Base-by-base conservation (phyloP, 2,797 vertebrate genomes). In the Acanthurus leucopareius region DNA sequence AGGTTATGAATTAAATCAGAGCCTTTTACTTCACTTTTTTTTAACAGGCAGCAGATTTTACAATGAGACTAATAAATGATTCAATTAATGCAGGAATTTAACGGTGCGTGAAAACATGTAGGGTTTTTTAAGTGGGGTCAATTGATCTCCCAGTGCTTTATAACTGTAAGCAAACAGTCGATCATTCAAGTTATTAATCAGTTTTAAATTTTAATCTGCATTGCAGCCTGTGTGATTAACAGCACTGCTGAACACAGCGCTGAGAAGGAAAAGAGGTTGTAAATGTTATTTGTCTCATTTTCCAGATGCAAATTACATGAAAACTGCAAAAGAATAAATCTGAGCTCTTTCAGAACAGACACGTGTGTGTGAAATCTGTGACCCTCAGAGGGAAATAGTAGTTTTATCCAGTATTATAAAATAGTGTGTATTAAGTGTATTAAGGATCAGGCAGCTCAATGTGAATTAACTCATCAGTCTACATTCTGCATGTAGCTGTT, bases 141-240 rank as follows among this genome's bases (percentile, higher is more conserved):
- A 51, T 20, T 66, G 56, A 35, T 45, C 54, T 59, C 20, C 8
- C 42, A 32, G 53, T 10, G 53, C 45, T 57, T 9, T 35, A 32
- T n/a, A 53, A 64, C 51, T 65, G 71, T 1, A 42, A 44, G n/a
- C 10, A 49, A 40, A 63, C 47, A 20, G 63, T 63, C 59, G 53
- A 42, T 72, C 38, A 45, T 14, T 63, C 25, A 42, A 28, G 54
- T 59, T 54, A 59, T 59, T 13, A 69, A 71, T 70, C 28, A 13
- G 22, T 60, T 35, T 49, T 64, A 59, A 69, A 42, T 25, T 32
- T 28, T 7, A 35, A 35, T 35, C 32, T 35, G 5, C 7, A 1
- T 3, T 35, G 32, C 32, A 35, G 32, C 32, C 32, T 35, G 32
- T 35, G 32, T 35, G 32, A 35, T 6, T 35, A 35, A 35, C 5